A percentile compares a stretch with the other conserved stretches of the same genome.
Conservation (phyloP, 2,888 invertebrate species). For the Perithous albicinctus region DNA sequence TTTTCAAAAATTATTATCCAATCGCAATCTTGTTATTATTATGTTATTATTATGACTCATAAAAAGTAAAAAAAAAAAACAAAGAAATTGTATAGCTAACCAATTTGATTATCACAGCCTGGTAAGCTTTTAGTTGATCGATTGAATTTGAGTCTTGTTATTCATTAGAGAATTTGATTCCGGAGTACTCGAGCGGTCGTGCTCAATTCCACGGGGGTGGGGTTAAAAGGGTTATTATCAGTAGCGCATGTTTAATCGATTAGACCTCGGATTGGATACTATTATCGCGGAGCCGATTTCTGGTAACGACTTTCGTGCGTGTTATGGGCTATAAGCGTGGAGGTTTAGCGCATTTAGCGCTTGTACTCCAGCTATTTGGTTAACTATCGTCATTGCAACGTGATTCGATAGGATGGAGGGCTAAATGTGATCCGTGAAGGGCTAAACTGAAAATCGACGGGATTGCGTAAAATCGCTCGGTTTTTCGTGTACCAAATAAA, state of each 20-base stretch:
- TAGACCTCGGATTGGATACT: constrained; percentile 15
- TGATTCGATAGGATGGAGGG: neutral
- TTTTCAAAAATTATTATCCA: too few relatives aligned
- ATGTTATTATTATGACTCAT: too few relatives aligned
- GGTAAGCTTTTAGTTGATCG: neutral
- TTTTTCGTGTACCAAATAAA: constrained; percentile 25
- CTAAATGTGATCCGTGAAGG: neutral
- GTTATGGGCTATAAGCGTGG: neutral
- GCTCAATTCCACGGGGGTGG: neutral
- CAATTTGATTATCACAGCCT: neutral
- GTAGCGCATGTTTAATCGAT: constrained; percentile 41
- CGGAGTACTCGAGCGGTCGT: constrained; percentile 27
- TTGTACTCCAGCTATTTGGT: neutral
- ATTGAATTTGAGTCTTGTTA: neutral
- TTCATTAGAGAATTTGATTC: neutral
- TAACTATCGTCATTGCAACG: constrained; percentile 16
- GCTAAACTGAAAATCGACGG: constrained; percentile 25
- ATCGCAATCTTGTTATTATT: too few relatives aligned
- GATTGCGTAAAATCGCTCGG: constrained; percentile 18
- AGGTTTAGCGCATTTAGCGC: constrained; percentile 15
- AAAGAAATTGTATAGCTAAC: too few relatives aligned
- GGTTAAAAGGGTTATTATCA: constrained; percentile 32
- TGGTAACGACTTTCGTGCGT: neutral
- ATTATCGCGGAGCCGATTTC: constrained; percentile 25
- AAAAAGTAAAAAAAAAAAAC: too few relatives aligned